Percentiles rank a stretch among this genome's conserved stretches.
Evolutionary conservation across 2,797 vertebrate species (phyloP).

Genomic region (Novumbra hubbsi): DNA sequence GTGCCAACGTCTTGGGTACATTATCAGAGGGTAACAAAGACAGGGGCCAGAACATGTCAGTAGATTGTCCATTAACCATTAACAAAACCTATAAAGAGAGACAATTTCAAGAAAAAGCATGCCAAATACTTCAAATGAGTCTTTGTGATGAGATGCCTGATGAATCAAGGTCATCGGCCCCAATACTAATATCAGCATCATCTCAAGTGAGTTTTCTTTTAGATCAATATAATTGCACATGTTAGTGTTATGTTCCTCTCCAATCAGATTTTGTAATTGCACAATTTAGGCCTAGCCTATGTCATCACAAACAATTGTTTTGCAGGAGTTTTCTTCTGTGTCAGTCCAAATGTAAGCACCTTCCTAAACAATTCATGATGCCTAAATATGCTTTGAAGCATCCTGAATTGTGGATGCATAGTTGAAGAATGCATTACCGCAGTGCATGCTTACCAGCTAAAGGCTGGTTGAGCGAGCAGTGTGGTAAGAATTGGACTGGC

Average conservation of each 20-base stretch:
- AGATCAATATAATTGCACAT: not conserved
- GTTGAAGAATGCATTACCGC: no score
- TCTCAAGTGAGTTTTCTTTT: not conserved
- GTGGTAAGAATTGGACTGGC: no score
- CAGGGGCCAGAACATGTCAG: slow-evolving; percentile 16
- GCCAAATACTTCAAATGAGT: not conserved
- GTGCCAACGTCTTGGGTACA: slow-evolving; percentile 11
- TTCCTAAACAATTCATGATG: no score
- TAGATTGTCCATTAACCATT: not conserved
- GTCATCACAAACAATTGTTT: no score
- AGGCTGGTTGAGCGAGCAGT: no score
- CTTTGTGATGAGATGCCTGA: not conserved
- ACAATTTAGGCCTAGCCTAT: not conserved
- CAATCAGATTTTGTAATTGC: not conserved
- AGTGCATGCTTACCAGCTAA: no score
- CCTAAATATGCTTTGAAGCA: no score
- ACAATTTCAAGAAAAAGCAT: not conserved
- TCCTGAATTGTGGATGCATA: no score
- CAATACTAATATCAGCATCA: not conserved
- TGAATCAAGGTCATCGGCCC: not conserved
- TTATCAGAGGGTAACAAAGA: slow-evolving; percentile 21
- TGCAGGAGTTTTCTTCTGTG: no score
- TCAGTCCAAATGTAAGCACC: no score
- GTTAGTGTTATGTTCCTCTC: no score
- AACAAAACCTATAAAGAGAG: slow-evolving; percentile 10